Percentiles rank a stretch among this genome's conserved stretches.
Evolutionary conservation across 1,140 invertebrate species (phyloP).

Genomic region (Drosophila insularis): DNA sequence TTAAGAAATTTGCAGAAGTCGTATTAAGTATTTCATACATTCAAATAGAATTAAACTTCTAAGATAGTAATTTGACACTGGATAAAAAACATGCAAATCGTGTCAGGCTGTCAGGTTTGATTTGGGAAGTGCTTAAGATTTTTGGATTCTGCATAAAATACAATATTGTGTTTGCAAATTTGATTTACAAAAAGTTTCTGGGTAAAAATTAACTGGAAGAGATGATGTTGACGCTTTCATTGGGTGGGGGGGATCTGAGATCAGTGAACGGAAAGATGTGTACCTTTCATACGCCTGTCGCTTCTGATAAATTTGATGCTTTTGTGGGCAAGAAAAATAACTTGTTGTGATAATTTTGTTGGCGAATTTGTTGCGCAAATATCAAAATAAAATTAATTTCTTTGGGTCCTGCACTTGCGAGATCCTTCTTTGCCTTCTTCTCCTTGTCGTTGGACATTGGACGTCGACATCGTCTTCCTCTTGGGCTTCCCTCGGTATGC

Average conservation of each 20-base stretch:
- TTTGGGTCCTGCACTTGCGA: slow-evolving; percentile 26
- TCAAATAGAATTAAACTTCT: too few relatives aligned
- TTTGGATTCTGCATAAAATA: too few relatives aligned
- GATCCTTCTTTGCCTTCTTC: background rate
- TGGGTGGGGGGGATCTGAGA: background rate
- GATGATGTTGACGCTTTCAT: background rate
- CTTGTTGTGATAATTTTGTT: slow-evolving; percentile 77
- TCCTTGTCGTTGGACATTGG: background rate
- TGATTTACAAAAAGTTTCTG: background rate
- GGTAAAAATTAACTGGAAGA: background rate
- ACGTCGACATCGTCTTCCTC: slow-evolving; percentile 5
- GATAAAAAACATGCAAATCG: too few relatives aligned
- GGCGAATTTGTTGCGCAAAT: slow-evolving; percentile 74
- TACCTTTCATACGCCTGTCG: slow-evolving; percentile 67
- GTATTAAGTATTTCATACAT: too few relatives aligned
- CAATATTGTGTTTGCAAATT: too few relatives aligned
- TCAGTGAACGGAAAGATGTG: background rate
- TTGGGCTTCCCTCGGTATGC: too few relatives aligned
- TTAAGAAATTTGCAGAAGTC: too few relatives aligned
- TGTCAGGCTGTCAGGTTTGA: too few relatives aligned
- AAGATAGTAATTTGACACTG: too few relatives aligned
- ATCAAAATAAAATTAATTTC: slow-evolving; percentile 81
- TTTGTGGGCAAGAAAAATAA: slow-evolving; percentile 61
- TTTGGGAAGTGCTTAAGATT: too few relatives aligned
- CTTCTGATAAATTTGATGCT: slow-evolving; percentile 73